Evolutionary conservation across 2,888 invertebrate genomes (phyloP).

Genomic region (Drosophila flavopinicola): DNA sequence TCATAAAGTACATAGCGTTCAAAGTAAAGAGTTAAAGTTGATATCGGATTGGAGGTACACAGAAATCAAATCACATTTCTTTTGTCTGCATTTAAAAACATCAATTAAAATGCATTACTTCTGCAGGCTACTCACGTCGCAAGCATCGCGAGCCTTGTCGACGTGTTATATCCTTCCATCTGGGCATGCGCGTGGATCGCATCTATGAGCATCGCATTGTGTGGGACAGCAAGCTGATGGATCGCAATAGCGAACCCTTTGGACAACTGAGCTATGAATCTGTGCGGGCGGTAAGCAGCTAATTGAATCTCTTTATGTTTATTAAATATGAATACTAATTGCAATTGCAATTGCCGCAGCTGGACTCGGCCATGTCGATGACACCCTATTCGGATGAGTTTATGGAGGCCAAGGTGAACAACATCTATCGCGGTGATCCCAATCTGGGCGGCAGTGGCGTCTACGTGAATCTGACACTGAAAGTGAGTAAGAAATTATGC

Average conservation of each 20-base stretch:
- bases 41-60: too few species aligned
- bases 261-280: constrained; percentile 94
- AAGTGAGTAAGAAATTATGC: constrained; percentile 82
- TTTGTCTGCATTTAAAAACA: not conserved
- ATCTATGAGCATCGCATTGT: constrained; percentile 91
- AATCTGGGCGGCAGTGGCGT: constrained; percentile 89
- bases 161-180: constrained; percentile 90
- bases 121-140: constrained; percentile 87
- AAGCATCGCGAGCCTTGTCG: constrained; percentile 91
- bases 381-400: constrained; percentile 95
- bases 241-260: constrained; percentile 91
- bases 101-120: not conserved
- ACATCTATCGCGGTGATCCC: constrained; percentile 90
- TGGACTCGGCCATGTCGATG: constrained; percentile 96
- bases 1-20: too few species aligned
- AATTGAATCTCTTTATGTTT: not conserved
- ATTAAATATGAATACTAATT: not conserved
- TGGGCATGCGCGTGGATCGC: constrained; percentile 92
- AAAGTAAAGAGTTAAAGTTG: too few species aligned
- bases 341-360: constrained; percentile 85
- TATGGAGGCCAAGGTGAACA: constrained; percentile 91
- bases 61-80: too few species aligned
- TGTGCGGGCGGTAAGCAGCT: constrained; percentile 90
- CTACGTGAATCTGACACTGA: constrained; percentile 93
- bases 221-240: constrained; percentile 90